phyloP scores from a whole-genome alignment of 2,797 vertebrate genomes.

The Protosalanx chinensis region DNA sequence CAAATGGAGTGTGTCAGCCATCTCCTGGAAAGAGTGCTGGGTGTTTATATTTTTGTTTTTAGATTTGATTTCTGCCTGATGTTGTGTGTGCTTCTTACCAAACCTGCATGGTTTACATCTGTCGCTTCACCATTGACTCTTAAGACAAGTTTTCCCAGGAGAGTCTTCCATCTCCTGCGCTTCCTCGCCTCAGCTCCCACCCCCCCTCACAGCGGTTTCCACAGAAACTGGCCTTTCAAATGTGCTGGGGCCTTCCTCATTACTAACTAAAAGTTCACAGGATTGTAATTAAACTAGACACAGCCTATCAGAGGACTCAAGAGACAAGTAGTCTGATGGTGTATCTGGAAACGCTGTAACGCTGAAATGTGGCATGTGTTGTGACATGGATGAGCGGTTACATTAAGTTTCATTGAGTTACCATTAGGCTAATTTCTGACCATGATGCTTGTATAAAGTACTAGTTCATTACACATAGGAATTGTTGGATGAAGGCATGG shows the following conservation, averaged over 20 bases:
- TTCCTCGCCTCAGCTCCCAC: conserved; percentile 31
- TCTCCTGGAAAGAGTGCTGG: conserved; percentile 63
- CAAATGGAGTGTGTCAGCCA: conserved; percentile 75
- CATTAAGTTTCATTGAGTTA: not conserved
- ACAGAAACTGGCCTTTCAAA: conserved; percentile 51
- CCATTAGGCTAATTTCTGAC: no score
- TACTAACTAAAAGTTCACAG: conserved; percentile 45
- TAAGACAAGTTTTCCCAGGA: conserved; percentile 72
- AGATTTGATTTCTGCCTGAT: conserved; percentile 59
- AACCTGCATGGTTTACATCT: conserved; percentile 71
- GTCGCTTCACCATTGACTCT: conserved; percentile 73
- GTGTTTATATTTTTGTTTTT: conserved; percentile 47
- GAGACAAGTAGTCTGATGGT: conserved; percentile 42
- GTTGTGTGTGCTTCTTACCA: conserved; percentile 72
- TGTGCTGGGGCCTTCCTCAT: conserved; percentile 29
- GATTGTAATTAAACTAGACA: conserved; percentile 65
- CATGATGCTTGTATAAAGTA: no score
- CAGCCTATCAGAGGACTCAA: conserved; percentile 36
- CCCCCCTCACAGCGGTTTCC: conserved; percentile 39
- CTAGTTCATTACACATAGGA: no score
- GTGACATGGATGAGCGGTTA: not conserved
- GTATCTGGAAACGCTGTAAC: conserved; percentile 31
- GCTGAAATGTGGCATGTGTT: conserved; percentile 5
- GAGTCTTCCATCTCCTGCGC: conserved; percentile 39
- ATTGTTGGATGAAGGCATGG: no score